Percentiles rank a stretch among this genome's conserved stretches.
Conservation (phyloP, 2,113 vertebrate species). For the Cyprinodon brontotheroides region DNA sequence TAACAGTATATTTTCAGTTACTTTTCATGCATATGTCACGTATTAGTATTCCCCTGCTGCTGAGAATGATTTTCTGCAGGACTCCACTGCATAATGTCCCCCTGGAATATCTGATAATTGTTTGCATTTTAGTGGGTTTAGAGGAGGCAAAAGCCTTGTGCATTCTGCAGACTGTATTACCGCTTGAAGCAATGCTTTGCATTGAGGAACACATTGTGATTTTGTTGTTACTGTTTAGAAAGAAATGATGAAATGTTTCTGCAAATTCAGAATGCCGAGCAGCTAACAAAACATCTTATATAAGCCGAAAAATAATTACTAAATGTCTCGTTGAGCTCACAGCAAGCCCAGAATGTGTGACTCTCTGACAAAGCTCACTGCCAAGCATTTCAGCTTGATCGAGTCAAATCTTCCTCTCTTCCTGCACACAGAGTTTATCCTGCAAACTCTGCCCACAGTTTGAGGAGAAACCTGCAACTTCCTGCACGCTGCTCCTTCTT, state of each 20-base stretch:
- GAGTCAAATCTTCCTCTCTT: conserved; percentile 19
- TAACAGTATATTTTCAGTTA: neutral
- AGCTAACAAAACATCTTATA: conserved; percentile 46
- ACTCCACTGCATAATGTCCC: too few relatives aligned
- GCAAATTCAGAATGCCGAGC: conserved; percentile 3
- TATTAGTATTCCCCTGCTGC: neutral
- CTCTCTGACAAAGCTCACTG: conserved; percentile 42
- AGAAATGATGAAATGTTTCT: neutral
- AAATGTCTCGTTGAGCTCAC: conserved; percentile 40
- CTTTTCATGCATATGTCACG: neutral
- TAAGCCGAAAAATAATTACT: conserved; percentile 42
- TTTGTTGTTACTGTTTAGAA: neutral
- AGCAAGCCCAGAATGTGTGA: conserved; percentile 61
- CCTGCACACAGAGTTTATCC: neutral
- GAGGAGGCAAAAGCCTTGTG: too few relatives aligned
- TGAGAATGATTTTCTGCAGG: neutral
- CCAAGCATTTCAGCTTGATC: conserved; percentile 47
- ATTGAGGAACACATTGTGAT: neutral
- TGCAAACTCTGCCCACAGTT: neutral
- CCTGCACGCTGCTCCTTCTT: neutral
- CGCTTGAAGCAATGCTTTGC: neutral
- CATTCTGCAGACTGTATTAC: neutral
- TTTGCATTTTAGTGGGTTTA: neutral
- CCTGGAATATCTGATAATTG: neutral
- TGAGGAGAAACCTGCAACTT: neutral